Base-by-base conservation (phyloP, 2,797 vertebrate species). In the Rhinogobio ventralis region DNA sequence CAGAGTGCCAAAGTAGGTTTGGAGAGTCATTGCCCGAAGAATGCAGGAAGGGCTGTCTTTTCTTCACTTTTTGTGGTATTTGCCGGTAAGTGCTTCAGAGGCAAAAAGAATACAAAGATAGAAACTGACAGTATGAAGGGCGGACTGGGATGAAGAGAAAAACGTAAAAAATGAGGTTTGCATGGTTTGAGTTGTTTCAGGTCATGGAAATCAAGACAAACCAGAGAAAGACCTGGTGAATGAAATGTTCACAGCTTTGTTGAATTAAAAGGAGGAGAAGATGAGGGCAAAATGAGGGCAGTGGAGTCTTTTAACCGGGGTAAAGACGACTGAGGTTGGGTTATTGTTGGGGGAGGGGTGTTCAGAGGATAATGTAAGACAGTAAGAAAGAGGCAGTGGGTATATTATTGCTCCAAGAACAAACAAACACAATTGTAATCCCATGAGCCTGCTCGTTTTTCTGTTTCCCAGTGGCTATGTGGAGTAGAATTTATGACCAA, bases 1-100 rank as follows among this genome's bases (percentile, higher is more conserved):
- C 91, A 89, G 92, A 90, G 92, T 95, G 93, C 94, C 93, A 95
- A 88, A 91, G 91, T 90, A 95, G 92, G 89, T 91, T 93, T 90
- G 75, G 89, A 94, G 91, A 93, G 92, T 93, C 93, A 90, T 81
- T 83, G 91, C 89, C 89, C 91, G 88, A 86, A 93, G 91, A 95
- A 94, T 91, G 90, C 88, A 89, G 86, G 84, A 88, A 92, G 85
- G 81, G 87, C 85, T 79, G 86, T 36, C 89, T 90, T 90, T 91
- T 89, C 55, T 87, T 79, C 81, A 86, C 87, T 85, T 87, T n/a
- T 87, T 86, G 89, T 90, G 91, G 90, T 92, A 93, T 94, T 93
- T 92, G 91, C 89, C 73, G 85, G 93, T 92, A 91, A 91, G 89
- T 90, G 89, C 92, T 93, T 90, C 89, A 88, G 92, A 92, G 91